Conservation (phyloP, 2,888 invertebrate species). For the Schizotus pectinicornis region DNA sequence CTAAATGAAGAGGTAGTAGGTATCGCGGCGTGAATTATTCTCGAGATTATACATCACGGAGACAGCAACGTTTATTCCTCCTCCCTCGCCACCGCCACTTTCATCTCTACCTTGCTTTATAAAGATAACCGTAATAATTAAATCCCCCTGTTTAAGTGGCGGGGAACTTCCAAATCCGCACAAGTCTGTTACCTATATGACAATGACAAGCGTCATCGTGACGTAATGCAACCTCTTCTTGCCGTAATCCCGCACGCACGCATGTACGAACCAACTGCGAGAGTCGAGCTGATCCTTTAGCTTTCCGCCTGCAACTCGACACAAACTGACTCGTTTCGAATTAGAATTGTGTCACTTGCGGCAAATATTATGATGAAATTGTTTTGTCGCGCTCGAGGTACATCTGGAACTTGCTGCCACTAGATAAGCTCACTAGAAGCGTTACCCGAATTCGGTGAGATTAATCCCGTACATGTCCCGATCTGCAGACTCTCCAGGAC, state of each 20-base stretch:
- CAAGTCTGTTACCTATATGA: slow-evolving; percentile 49
- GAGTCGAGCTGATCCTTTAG: slow-evolving; percentile 45
- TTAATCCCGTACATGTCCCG: too few relatives aligned
- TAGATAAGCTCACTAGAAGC: too few relatives aligned
- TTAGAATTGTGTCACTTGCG: slow-evolving; percentile 30
- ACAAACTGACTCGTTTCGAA: slow-evolving; percentile 37
- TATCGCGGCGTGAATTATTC: slow-evolving; percentile 53
- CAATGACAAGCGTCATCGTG: slow-evolving; percentile 49
- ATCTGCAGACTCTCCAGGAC: too few relatives aligned
- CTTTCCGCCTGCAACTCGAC: slow-evolving; percentile 33
- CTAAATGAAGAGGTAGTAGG: slow-evolving; percentile 51
- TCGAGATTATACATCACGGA: slow-evolving; percentile 55
- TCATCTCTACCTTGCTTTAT: slow-evolving; percentile 54
- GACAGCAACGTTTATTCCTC: slow-evolving; percentile 47
- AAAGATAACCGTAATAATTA: slow-evolving; percentile 59
- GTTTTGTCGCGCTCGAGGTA: slow-evolving; percentile 13
- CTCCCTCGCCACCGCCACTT: not conserved
- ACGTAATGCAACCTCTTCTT: slow-evolving; percentile 26
- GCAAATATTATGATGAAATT: slow-evolving; percentile 24
- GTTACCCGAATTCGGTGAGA: too few relatives aligned
- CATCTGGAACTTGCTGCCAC: slow-evolving; percentile 2
- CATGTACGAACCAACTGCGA: slow-evolving; percentile 36
- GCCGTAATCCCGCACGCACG: slow-evolving; percentile 40
- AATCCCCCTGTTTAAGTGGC: slow-evolving; percentile 47
- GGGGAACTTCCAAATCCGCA: slow-evolving; percentile 39